Percentiles rank a stretch among this genome's conserved stretches.
Evolutionary conservation across 2,113 vertebrate genomes (phyloP).

Genomic region (Sander vitreus): DNA sequence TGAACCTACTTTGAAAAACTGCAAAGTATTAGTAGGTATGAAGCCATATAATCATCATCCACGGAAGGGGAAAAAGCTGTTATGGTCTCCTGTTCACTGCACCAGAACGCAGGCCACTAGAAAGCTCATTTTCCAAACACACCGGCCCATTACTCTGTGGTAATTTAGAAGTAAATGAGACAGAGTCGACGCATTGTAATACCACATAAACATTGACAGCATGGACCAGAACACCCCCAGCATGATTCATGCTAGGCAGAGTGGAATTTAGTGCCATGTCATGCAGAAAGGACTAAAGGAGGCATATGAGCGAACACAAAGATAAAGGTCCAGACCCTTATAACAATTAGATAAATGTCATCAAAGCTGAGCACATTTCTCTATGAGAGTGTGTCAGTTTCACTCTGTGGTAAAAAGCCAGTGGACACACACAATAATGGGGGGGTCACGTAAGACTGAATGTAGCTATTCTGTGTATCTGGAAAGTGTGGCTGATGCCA

Average conservation of each 20-base stretch:
- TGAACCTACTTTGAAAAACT: constrained; percentile 10
- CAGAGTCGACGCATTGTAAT: constrained; percentile 49
- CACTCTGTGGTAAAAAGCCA: constrained; percentile 12
- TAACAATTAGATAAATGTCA: constrained; percentile 49
- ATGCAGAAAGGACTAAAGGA: constrained; percentile 53
- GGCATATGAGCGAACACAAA: constrained; percentile 9
- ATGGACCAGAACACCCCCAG: constrained; percentile 29
- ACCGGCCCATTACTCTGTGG: constrained; percentile 43
- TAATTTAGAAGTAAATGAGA: constrained; percentile 68
- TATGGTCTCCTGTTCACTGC: constrained; percentile 18
- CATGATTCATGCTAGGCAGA: constrained; percentile 66
- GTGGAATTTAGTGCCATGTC: constrained; percentile 58
- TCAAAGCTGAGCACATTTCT: constrained; percentile 6
- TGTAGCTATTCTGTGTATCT: constrained; percentile 5
- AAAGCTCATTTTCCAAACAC: constrained; percentile 46
- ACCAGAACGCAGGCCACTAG: constrained; percentile 22
- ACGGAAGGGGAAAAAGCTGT: constrained; percentile 8
- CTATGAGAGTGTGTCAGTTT: constrained; percentile 30
- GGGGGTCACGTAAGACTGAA: constrained; percentile 4
- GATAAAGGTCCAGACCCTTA: constrained; percentile 36
- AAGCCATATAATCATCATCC: constrained; percentile 33
- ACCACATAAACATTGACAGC: constrained; percentile 62
- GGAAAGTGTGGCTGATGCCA: constrained; percentile 43
- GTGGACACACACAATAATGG: neutral
- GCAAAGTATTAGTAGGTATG: constrained; percentile 1